Percentiles rank a stretch among this genome's conserved stretches.
Evolutionary conservation across 2,113 vertebrate genomes (phyloP).

Genomic region (Limnothrissa miodon): DNA sequence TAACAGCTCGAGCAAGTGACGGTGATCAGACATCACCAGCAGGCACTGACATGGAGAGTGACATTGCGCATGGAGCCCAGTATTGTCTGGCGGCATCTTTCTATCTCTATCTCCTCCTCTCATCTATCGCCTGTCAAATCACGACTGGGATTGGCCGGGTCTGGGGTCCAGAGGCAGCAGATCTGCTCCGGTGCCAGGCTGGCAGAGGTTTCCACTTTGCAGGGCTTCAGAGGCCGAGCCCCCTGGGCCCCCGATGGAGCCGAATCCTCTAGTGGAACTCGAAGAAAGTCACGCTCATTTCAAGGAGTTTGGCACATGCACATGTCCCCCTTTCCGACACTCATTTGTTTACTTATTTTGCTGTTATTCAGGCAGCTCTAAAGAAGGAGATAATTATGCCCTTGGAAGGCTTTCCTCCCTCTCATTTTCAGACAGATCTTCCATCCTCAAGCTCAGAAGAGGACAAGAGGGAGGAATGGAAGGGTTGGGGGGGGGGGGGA

Average conservation of each 20-base stretch:
- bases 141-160: conserved; percentile 31
- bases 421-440: neutral
- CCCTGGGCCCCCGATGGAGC: neutral
- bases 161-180: conserved; percentile 16
- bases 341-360: neutral
- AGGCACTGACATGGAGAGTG: conserved; percentile 36
- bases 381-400: neutral
- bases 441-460: neutral
- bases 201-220: conserved; percentile 8
- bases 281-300: conserved; percentile 25
- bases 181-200: conserved; percentile 6
- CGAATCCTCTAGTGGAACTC: conserved; percentile 23
- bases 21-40: conserved; percentile 20
- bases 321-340: neutral
- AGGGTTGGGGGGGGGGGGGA: neutral
- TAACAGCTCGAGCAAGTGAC: conserved; percentile 30
- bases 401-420: neutral
- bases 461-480: neutral
- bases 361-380: neutral
- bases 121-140: conserved; percentile 33
- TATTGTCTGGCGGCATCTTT: conserved; percentile 36
- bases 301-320: conserved; percentile 17
- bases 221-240: neutral
- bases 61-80: conserved; percentile 31
- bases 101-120: conserved; percentile 16